Evolutionary conservation across 2,113 vertebrate species (phyloP).

Genomic region (Peromyscus californicus): DNA sequence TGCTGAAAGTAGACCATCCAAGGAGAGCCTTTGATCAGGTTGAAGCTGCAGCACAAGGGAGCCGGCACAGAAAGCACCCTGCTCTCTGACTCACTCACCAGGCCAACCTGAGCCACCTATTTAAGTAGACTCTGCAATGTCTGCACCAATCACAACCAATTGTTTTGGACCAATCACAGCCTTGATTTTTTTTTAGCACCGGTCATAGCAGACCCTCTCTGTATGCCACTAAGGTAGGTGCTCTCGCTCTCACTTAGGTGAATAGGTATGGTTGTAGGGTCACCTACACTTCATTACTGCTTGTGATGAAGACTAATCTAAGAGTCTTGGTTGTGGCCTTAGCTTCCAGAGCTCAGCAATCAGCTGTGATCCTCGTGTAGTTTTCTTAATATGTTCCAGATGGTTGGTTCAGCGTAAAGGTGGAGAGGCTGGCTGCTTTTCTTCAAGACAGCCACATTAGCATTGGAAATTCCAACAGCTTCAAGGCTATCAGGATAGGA

Average conservation of each 20-base stretch:
- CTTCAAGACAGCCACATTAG: background rate
- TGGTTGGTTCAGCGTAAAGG: background rate
- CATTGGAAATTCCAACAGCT: background rate
- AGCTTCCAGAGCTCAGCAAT: too few relatives aligned
- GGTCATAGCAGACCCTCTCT: accelerated
- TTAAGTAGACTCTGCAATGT: background rate
- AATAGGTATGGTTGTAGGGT: background rate
- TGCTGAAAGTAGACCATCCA: background rate
- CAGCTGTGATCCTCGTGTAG: background rate
- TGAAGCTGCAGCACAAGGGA: background rate
- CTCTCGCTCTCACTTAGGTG: background rate
- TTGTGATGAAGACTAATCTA: background rate
- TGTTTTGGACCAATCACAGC: background rate
- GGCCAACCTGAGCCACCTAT: background rate
- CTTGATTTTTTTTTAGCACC: background rate
- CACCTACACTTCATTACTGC: background rate
- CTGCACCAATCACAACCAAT: background rate
- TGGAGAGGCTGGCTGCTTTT: background rate
- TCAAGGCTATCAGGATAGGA: background rate
- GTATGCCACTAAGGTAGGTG: too few relatives aligned
- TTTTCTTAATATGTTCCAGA: background rate
- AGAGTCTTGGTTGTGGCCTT: background rate
- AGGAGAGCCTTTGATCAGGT: background rate
- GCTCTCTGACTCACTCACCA: too few relatives aligned
- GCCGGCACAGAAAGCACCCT: background rate